Evolutionary conservation across 92 coral and sea anemone genomes (phyloP).

Genomic region (Meandrina meandrites): DNA sequence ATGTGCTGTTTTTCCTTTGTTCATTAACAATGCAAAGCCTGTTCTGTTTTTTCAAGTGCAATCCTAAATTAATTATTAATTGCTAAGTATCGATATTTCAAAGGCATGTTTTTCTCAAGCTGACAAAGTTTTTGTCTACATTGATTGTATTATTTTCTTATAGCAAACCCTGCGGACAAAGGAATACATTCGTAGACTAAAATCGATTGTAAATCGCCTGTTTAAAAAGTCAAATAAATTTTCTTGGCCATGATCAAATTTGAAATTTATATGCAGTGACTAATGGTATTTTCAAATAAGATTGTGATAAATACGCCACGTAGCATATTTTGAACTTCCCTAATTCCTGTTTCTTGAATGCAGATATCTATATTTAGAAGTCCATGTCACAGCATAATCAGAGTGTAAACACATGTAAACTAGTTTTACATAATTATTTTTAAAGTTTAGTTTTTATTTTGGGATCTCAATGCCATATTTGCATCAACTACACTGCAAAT

Average conservation of each 20-base stretch:
- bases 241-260: neutral
- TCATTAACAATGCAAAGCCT: neutral
- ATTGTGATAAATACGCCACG: neutral
- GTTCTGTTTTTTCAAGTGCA: neutral
- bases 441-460: too few species aligned
- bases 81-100: neutral
- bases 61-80: constrained; percentile 19
- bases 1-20: neutral
- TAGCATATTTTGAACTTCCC: neutral
- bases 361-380: neutral
- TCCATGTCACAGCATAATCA: neutral
- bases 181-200: neutral
- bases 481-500: too few species aligned
- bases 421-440: too few species aligned
- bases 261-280: neutral
- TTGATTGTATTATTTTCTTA: too few species aligned
- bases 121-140: neutral
- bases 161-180: neutral
- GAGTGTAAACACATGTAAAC: too few species aligned
- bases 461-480: too few species aligned
- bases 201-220: neutral
- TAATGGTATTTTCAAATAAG: neutral
- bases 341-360: neutral
- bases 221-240: neutral
- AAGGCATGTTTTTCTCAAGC: neutral